Base-by-base conservation (phyloP, 2,797 vertebrate genomes). In the Falco rusticolus region DNA sequence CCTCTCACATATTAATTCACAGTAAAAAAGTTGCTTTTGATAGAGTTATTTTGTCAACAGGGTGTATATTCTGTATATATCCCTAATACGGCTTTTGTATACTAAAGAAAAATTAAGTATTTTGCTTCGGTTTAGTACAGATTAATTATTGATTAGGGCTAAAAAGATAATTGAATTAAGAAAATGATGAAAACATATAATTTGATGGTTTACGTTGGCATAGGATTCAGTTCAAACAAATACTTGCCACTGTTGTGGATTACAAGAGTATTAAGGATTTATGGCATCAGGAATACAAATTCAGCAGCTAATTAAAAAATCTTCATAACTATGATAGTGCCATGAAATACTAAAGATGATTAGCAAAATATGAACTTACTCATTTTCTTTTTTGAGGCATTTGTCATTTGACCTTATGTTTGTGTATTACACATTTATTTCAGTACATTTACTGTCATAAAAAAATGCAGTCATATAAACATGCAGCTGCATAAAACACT, bases 11-110 rank as follows among this genome's bases (percentile, higher is more conserved):
- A 53, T 41, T 84, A 61, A 91, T 81, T 93, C 54, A 72, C 12
- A 26, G 61, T 88, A 87, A 28, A 93, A 97, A 86, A 89, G 47
- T 8, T 90, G 3, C 18, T 90, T 78, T 94, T 94, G 3, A 60
- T 83, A 29, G 20, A 50, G 18, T 68, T 94, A 41, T 34, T 56
- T 89, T 91, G 17, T 34, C 39, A 93, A 37, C 6, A 81, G 14
- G 83, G 19, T 37, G 84, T 90, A 47, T 8, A 18, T 74, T 93
- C 28, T 47, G 41, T 89, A 19, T 89, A 11, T 28, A 43, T 24
- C 16, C 4, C 13, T 89, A 90, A 82, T 11, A 63, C 31, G 25
- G 12, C 28, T 76, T 88, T 74, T 76, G 15, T 31, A 76, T 75
- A 45, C 74, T 85, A 34, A 85, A 19, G 31, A 90, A 84, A 78